Evolutionary conservation across 2,888 invertebrate genomes (phyloP), one percentile per base, ranked within the genome.

Genomic region (Thera britannica): DNA sequence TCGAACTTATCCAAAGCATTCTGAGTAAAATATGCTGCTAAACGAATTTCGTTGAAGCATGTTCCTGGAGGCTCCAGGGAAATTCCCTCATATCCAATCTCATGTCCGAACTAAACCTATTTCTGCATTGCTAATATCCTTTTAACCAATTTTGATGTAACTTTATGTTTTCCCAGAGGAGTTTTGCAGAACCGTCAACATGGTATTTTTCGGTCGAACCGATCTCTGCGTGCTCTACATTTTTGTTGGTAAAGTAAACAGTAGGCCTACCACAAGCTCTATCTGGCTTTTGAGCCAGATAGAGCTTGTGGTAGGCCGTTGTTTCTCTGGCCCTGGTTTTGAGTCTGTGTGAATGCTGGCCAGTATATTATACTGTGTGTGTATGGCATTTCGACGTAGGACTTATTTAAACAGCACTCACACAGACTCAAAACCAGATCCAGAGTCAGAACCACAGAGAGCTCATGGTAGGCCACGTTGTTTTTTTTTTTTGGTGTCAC

Each of bases 81-180:
- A 86, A 85, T 86, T 80, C 75, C 73, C 74, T 75, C 72, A 75
- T 77, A 81, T 79, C 79, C 76, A 70, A 81, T 78, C 76, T 77
- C 75, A 75, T 76, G 77, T 70, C 74, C 64, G 59, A 73, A 72
- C 76, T 80, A 79, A 82, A 66, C 65, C 51, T 82, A 83, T 83
- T 81, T 82, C 77, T 81, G 78, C 81, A 82, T 83, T 81, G 75
- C 70, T 72, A 71, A 72, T 71, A 58, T 62, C 58, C 61, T 61
- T 67, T 64, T 68, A 44, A 51, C 51, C 49, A 51, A 68, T 63
- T 68, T 62, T 65, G 58, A 62, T 65, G 55, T 65, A 63, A 63
- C 56, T 60, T 49, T 60, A 8, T 64, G 44, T 23, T 38, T 58
- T 55, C 62, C 48, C 36, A 46, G 34, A 36, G 46, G 54, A 34